Evolutionary conservation across 2,888 invertebrate genomes (phyloP).

Genomic region (Scelioninae gen. 2): DNA sequence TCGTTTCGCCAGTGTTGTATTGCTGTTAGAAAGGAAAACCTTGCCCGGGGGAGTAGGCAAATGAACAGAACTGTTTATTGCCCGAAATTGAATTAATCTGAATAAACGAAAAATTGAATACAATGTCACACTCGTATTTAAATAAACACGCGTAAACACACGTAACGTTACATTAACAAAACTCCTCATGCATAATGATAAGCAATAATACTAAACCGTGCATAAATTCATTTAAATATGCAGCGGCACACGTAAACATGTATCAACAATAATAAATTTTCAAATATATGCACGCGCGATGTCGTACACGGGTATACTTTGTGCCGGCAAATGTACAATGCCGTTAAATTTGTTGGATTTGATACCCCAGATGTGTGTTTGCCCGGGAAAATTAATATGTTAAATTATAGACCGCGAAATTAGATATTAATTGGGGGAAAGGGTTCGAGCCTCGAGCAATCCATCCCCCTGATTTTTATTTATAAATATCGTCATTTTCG

Average conservation of each 20-base stretch:
- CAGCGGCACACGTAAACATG: conserved; percentile 35
- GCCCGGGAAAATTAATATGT: conserved; percentile 33
- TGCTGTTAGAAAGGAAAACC: no score
- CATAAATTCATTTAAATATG: conserved; percentile 49
- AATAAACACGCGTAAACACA: conserved; percentile 40
- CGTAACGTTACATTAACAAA: conserved; percentile 46
- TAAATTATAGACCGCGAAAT: conserved; percentile 21
- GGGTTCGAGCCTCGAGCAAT: not conserved
- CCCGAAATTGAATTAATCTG: conserved; percentile 18
- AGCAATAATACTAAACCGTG: conserved; percentile 38
- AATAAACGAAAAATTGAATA: conserved; percentile 22
- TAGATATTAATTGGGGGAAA: conserved; percentile 27
- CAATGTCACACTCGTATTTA: conserved; percentile 25
- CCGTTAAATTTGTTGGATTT: conserved; percentile 37
- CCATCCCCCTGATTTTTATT: conserved; percentile 25
- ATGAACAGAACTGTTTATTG: conserved; percentile 15
- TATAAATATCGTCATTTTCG: conserved; percentile 5
- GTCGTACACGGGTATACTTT: conserved; percentile 9
- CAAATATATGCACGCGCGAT: conserved; percentile 27
- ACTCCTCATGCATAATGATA: conserved; percentile 40
- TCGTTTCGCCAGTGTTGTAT: no score
- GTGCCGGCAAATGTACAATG: conserved; percentile 38
- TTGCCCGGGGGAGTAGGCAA: not conserved
- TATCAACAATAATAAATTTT: conserved; percentile 47
- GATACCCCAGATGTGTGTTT: conserved; percentile 37